These are phyloP conservation scores for Bombycilla garrulus DNA, from an alignment of 2,113 vertebrate genomes.

Conservation along the genomic window DNA sequence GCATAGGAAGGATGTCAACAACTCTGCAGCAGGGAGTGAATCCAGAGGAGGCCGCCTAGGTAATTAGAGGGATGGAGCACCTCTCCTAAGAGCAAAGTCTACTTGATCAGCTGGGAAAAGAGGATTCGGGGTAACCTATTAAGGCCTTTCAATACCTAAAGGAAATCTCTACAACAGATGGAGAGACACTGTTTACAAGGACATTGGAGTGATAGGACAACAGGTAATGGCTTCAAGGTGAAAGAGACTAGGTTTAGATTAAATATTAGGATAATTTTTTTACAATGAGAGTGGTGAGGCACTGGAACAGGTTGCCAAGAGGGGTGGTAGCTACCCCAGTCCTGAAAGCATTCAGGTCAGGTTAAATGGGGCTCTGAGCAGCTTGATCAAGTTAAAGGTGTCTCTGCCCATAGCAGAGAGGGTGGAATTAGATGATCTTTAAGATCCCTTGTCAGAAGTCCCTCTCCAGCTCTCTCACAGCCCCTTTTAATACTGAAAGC, in stretches of 20 bases:
- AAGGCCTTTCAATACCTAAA: accelerated
- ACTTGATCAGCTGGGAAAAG: background rate
- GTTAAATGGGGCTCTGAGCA: background rate
- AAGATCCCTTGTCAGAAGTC: background rate
- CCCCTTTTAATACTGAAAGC: background rate
- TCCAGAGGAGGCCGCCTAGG: background rate
- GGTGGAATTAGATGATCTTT: background rate
- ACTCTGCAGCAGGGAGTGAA: background rate
- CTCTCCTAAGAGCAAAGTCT: background rate
- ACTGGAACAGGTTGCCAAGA: background rate
- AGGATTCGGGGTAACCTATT: background rate
- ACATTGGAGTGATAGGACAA: background rate
- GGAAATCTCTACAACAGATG: too few species aligned
- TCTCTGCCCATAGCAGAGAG: accelerated
- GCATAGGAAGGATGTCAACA: background rate
- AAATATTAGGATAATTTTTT: background rate
- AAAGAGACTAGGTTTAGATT: background rate
- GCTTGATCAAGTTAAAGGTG: too few species aligned
- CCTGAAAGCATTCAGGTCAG: background rate
- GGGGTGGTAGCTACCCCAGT: background rate
- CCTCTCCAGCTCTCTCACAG: background rate
- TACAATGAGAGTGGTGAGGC: background rate
- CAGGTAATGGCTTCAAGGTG: background rate
- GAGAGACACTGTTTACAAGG: background rate
- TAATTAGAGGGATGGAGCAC: background rate